These are phyloP conservation scores for Lutraria rhynchaena DNA, from an alignment of 1,140 invertebrate species.

Conservation along the genomic window DNA sequence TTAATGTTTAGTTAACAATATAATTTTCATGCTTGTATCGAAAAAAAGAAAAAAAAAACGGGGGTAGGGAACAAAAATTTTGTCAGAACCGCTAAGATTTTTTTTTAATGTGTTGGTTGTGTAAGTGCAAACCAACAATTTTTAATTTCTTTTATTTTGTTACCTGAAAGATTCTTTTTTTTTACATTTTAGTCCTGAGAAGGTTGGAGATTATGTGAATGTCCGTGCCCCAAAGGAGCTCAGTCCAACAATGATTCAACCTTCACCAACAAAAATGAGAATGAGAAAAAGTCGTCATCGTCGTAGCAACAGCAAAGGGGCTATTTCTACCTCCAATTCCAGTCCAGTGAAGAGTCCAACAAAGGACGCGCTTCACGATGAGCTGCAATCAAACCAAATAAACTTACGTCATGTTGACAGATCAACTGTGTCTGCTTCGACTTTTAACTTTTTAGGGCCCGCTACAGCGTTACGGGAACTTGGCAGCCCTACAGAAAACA, in stretches of 20 bases:
- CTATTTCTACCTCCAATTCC: constrained; percentile 68
- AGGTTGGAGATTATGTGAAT: constrained; percentile 65
- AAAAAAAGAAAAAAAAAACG: no score
- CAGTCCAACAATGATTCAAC: constrained; percentile 76
- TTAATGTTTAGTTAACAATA: no score
- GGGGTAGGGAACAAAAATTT: no score
- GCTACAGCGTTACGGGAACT: constrained; percentile 77
- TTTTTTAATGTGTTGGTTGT: no score
- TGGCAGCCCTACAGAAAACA: constrained; percentile 53
- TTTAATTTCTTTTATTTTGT: background rate
- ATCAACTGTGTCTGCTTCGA: constrained; percentile 62
- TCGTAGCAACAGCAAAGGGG: constrained; percentile 79
- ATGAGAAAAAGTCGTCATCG: constrained; percentile 77
- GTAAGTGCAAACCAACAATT: no score
- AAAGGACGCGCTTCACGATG: constrained; percentile 66
- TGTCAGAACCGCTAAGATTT: no score
- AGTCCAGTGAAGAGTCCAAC: constrained; percentile 72
- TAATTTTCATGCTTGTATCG: no score
- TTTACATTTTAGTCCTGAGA: constrained; percentile 65
- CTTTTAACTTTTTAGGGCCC: constrained; percentile 76
- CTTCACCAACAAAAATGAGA: constrained; percentile 78
- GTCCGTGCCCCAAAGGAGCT: constrained; percentile 66
- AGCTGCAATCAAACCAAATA: constrained; percentile 63
- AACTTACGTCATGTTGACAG: constrained; percentile 59
- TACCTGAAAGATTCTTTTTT: background rate